These are phyloP conservation scores for Aselliscus stoliczkanus DNA, from an alignment of 2,797 vertebrate species.

Conservation along the genomic window DNA sequence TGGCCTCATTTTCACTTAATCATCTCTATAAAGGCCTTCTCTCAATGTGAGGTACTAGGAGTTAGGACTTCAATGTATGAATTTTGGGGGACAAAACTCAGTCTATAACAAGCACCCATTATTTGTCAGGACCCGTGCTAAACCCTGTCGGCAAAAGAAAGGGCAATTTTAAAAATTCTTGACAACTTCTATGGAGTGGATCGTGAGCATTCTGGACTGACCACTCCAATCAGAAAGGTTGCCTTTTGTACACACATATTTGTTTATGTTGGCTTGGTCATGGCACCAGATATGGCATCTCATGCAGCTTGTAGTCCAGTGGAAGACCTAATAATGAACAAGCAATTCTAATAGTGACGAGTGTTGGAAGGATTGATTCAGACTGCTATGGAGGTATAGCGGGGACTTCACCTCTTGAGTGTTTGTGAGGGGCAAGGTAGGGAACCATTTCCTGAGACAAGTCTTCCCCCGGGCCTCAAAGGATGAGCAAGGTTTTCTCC, in stretches of 20 bases:
- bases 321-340: not conserved
- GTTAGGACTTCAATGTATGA: not conserved
- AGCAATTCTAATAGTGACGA: not conserved
- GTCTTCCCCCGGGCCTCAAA: no score
- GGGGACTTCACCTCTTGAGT: not conserved
- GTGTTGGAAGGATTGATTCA: not conserved
- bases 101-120: not conserved
- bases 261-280: not conserved
- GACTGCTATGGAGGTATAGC: not conserved
- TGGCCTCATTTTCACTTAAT: not conserved
- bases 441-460: not conserved
- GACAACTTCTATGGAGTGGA: not conserved
- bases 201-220: not conserved
- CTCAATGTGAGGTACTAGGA: not conserved
- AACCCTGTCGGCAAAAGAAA: not conserved
- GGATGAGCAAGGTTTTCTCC: no score
- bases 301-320: no score
- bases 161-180: not conserved
- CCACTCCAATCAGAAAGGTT: not conserved
- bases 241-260: accelerated
- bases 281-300: not conserved
- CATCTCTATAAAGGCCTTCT: not conserved
- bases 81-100: not conserved
- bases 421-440: not conserved
- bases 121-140: not conserved